Conservation (phyloP, 2,888 invertebrate species). For the Drosophila limbata region DNA sequence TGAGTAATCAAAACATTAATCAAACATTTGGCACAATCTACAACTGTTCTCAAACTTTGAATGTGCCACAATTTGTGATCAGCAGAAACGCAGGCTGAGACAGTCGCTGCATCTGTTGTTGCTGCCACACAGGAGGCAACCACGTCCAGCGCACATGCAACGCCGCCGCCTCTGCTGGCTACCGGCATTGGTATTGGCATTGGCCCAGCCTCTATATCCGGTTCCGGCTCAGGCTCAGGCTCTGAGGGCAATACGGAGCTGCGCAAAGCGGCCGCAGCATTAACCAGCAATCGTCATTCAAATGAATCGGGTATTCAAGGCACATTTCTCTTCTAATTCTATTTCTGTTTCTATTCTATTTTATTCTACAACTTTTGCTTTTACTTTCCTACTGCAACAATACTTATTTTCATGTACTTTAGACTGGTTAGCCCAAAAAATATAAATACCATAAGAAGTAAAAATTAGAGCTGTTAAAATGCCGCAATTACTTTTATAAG, state of each 20-base stretch:
- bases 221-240: slow-evolving; percentile 3
- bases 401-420: slow-evolving; percentile 3
- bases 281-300: slow-evolving; percentile 84
- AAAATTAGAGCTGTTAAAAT: no score
- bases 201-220: slow-evolving; percentile 9
- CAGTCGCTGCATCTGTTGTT: slow-evolving; percentile 19
- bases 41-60: slow-evolving; percentile 17
- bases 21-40: slow-evolving; percentile 20
- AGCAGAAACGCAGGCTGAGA: slow-evolving; percentile 42
- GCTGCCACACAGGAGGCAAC: slow-evolving; percentile 34
- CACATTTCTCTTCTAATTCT: slow-evolving; percentile 7
- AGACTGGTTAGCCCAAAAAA: slow-evolving; percentile 4
- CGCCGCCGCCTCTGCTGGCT: slow-evolving; percentile 6
- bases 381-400: not conserved
- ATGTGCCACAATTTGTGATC: slow-evolving; percentile 24
- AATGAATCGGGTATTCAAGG: slow-evolving; percentile 84
- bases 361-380: not conserved
- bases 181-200: not conserved
- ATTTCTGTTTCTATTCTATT: not conserved
- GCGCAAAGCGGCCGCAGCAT: slow-evolving; percentile 74
- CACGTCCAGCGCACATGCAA: slow-evolving; percentile 27
- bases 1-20: slow-evolving; percentile 65
- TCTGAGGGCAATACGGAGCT: slow-evolving; percentile 79
- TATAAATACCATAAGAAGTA: no score
- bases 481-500: no score